phyloP scores from a whole-genome alignment of 2,888 invertebrate genomes.

The Polyommatus icarus region DNA sequence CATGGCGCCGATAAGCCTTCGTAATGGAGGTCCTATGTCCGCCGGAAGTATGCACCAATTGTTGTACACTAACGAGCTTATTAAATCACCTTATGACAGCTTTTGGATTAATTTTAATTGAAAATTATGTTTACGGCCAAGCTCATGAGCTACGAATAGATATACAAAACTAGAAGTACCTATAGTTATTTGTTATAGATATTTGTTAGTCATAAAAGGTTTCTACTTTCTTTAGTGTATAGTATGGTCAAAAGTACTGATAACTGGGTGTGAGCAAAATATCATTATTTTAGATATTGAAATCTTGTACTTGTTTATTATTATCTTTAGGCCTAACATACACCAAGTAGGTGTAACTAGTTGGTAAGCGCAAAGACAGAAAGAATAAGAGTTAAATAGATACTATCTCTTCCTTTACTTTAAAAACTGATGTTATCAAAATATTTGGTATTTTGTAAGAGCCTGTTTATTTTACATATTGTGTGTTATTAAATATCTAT shows the following conservation, averaged over 20 bases:
- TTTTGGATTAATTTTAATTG: not conserved
- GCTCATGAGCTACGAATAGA: not conserved
- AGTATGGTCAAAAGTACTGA: not conserved
- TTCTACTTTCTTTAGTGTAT: not conserved
- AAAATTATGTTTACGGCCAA: not conserved
- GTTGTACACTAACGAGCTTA: constrained; percentile 3
- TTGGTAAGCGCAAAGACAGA: not conserved
- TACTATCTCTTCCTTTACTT: too few relatives aligned
- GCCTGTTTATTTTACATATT: too few relatives aligned
- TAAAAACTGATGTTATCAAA: too few relatives aligned
- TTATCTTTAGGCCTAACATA: not conserved
- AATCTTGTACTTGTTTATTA: not conserved
- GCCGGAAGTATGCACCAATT: constrained; percentile 11
- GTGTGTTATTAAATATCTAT: too few relatives aligned
- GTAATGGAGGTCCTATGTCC: constrained; percentile 9
- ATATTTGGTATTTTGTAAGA: too few relatives aligned
- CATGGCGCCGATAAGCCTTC: not conserved
- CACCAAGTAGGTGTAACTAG: not conserved
- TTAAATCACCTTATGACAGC: not conserved
- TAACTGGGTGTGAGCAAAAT: not conserved
- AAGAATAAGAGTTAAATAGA: not conserved
- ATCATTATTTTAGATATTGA: not conserved
- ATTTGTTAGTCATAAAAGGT: too few relatives aligned
- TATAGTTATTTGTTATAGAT: not conserved
- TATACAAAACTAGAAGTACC: not conserved